Percentiles rank a stretch among this genome's conserved stretches.
Evolutionary conservation across 1,140 invertebrate species (phyloP).

Genomic region (Polyergus mexicanus): DNA sequence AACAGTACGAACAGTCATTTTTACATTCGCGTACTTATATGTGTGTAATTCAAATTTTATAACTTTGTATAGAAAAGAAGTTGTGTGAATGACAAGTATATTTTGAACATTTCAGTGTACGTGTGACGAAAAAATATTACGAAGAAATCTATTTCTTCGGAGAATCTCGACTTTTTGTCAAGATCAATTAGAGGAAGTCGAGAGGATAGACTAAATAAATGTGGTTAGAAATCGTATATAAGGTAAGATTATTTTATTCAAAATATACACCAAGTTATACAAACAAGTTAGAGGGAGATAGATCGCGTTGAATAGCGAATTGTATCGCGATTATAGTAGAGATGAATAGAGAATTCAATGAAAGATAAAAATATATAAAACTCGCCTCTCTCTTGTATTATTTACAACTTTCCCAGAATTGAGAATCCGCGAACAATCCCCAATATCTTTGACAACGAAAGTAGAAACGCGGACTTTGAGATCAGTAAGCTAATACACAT

Average conservation of each 20-base stretch:
- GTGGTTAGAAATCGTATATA: too few relatives aligned
- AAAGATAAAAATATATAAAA: too few relatives aligned
- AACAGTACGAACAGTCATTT: too few relatives aligned
- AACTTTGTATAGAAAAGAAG: background rate
- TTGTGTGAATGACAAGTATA: background rate
- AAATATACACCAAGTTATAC: too few relatives aligned
- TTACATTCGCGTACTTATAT: background rate
- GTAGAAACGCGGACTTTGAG: background rate
- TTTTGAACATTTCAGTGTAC: background rate
- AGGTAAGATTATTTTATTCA: too few relatives aligned
- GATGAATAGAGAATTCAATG: too few relatives aligned
- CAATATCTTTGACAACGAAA: background rate
- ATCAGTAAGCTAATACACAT: slow-evolving; percentile 30
- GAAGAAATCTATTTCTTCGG: background rate
- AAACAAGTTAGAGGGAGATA: too few relatives aligned
- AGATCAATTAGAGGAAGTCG: too few relatives aligned
- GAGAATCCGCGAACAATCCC: background rate
- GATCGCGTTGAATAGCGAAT: too few relatives aligned
- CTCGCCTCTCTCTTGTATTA: background rate
- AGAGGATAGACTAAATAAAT: too few relatives aligned
- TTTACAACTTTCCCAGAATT: background rate
- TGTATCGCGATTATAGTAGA: too few relatives aligned
- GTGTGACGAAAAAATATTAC: background rate
- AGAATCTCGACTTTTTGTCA: background rate
- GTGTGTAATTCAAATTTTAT: background rate